A percentile compares a stretch with the other conserved stretches of the same genome.
Conservation (phyloP, 1,140 invertebrate species). For the Pachypeltis micranthus region DNA sequence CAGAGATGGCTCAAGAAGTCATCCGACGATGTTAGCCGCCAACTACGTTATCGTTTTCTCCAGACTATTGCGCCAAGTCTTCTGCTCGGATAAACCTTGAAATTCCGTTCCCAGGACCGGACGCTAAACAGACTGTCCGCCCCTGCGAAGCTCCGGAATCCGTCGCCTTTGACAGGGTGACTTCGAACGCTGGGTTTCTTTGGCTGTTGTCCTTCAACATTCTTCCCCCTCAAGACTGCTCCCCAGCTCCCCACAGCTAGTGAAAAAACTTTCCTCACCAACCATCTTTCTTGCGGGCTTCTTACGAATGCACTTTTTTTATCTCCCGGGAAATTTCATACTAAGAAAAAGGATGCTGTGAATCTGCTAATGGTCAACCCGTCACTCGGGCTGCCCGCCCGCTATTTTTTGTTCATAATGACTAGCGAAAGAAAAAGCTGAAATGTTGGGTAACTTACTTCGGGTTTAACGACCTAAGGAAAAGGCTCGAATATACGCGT, state of each 20-base stretch:
- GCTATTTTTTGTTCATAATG: not conserved
- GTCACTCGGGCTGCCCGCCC: not conserved
- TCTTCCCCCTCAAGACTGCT: too few relatives aligned
- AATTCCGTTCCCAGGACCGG: constrained; percentile 3
- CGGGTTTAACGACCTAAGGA: too few relatives aligned
- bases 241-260: not conserved
- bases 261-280: constrained; percentile 8
- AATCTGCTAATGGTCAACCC: not conserved
- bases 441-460: not conserved
- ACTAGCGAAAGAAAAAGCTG: not conserved
- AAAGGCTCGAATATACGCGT: too few relatives aligned
- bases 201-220: constrained; percentile 2
- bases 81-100: constrained; percentile 4
- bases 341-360: not conserved
- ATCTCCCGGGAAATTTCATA: constrained; percentile 2
- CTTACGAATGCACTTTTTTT: not conserved
- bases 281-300: not conserved
- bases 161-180: constrained; percentile 7
- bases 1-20: too few relatives aligned
- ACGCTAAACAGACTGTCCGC: not conserved
- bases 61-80: too few relatives aligned
- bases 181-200: constrained; percentile 4
- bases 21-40: too few relatives aligned
- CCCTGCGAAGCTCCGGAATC: constrained; percentile 6
- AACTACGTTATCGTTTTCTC: too few relatives aligned